Evolutionary conservation across 1,140 invertebrate species (phyloP).

Genomic region (Hermetia illucens): DNA sequence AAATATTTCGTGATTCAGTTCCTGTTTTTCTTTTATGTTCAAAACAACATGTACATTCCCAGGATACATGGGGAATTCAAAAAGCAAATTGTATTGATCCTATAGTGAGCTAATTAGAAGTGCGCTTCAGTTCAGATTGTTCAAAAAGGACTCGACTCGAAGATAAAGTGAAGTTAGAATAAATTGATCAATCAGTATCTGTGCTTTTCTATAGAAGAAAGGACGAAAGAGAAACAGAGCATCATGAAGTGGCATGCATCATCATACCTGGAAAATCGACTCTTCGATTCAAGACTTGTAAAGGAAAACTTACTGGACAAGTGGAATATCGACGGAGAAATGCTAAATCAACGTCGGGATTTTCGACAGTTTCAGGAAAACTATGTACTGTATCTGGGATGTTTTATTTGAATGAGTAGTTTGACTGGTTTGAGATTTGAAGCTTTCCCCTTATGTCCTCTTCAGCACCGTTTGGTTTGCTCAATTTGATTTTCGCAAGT

Average conservation of each 20-base stretch:
- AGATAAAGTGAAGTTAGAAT: slow-evolving; percentile 1
- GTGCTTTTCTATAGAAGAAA: background rate
- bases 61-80: slow-evolving; percentile 3
- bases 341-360: slow-evolving; percentile 21
- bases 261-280: slow-evolving; percentile 26
- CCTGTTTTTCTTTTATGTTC: background rate
- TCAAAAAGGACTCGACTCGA: background rate
- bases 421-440: background rate
- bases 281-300: slow-evolving; percentile 26
- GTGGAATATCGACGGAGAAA: slow-evolving; percentile 21
- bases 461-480: too few relatives aligned
- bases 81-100: slow-evolving; percentile 16
- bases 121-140: slow-evolving; percentile 11
- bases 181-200: background rate
- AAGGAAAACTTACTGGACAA: slow-evolving; percentile 28
- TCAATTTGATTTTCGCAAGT: too few relatives aligned
- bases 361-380: slow-evolving; percentile 29
- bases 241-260: slow-evolving; percentile 11
- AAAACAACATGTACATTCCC: background rate
- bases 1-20: background rate
- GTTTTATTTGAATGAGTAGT: background rate
- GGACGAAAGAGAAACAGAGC: background rate
- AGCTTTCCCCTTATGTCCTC: slow-evolving; percentile 1
- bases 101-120: slow-evolving; percentile 20
- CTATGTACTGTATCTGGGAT: slow-evolving; percentile 15